Conservation (phyloP, 1,140 invertebrate species). For the Cryptotermes secundus region DNA sequence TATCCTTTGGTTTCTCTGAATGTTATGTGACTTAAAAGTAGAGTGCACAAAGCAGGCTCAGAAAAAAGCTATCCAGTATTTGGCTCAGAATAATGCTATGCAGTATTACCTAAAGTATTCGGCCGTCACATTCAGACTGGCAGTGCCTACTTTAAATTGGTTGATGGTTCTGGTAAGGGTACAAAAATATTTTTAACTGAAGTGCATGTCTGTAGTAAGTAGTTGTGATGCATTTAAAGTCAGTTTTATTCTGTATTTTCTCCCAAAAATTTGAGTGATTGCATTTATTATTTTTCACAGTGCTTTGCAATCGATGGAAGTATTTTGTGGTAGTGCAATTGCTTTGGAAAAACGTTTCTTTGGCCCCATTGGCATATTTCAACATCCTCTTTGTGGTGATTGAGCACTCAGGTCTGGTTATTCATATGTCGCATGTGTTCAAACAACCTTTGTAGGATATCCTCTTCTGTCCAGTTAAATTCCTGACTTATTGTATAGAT, state of each 20-base stretch:
- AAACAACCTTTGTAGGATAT: not conserved
- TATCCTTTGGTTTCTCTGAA: not conserved
- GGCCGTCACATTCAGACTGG: not conserved
- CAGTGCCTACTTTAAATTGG: not conserved
- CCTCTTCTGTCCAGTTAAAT: not conserved
- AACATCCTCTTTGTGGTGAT: not conserved
- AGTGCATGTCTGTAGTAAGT: not conserved
- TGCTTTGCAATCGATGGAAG: not conserved
- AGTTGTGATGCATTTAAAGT: not conserved
- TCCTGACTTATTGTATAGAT: not conserved
- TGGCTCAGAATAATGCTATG: not conserved
- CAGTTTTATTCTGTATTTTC: not conserved
- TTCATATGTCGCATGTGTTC: not conserved
- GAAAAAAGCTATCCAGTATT: not conserved
- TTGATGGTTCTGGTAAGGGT: not conserved
- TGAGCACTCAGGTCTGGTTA: not conserved
- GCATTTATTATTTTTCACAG: not conserved
- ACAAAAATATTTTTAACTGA: not conserved
- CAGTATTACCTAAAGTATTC: conserved; percentile 1
- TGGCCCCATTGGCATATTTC: not conserved
- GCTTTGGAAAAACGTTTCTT: too few species aligned
- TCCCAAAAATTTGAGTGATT: not conserved
- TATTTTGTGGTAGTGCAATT: not conserved
- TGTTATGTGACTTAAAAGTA: not conserved
- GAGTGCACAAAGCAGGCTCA: not conserved